Evolutionary conservation across 2,113 vertebrate species (phyloP), one percentile per base, ranked within the genome.

Genomic region (Onychostoma macrolepis): DNA sequence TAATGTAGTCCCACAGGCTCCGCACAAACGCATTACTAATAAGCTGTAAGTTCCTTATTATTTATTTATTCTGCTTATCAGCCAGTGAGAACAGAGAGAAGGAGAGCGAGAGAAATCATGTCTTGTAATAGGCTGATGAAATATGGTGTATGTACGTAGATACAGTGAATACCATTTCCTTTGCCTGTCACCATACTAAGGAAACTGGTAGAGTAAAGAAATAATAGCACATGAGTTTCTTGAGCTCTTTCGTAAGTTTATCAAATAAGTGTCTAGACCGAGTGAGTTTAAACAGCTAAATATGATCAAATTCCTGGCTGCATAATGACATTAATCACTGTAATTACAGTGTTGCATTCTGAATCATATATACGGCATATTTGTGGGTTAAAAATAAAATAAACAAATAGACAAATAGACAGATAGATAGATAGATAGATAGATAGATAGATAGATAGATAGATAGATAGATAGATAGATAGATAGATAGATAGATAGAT

Each of bases 1-100:
- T 84, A 84, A 84, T 84, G 82, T 53, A 71, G 81, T 83, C 65
- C 81, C 81, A 74, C 4, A 84, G 65, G 78, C 56, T 48, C 48
- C 1, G 26, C 48, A 38, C 69, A 74, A 74, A 84, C 24, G 15
- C 67, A 84, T 74, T 74, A 38, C 69, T 74, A 84, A 84, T 74
- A 33, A 84, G 69, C 82, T 84, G 82, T 28, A 56, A 56, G 82
- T 84, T 58, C 65, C 69, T 41, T 58, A 84, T 84, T 56, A 84
- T 74, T 84, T 84, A 84, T 84, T 84, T 84, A 84, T 74, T 74
- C 45, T 26, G 12, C 33, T 72, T 36, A 72, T 69, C 28, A 21
- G 61, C 4, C 26, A 71, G 26, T 53, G 65, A 50, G 65, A 84
- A 84, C 67, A 50, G 67, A 83, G 61, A 38, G 69, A 13, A 56